Conservation (phyloP, 2,888 invertebrate species). For the Ormyrus nitidulus region DNA sequence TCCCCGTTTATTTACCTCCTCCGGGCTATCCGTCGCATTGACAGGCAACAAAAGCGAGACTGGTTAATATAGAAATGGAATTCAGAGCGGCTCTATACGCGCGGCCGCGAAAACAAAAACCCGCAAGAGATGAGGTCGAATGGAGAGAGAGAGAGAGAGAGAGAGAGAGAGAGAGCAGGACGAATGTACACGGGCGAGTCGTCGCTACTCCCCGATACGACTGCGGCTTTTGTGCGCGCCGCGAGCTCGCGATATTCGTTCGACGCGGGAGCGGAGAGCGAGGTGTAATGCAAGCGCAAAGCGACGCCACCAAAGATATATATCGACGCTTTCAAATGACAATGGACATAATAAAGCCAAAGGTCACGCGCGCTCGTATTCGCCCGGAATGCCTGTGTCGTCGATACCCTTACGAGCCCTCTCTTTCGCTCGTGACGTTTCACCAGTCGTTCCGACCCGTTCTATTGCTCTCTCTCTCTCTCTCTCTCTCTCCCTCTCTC, state of each 20-base stretch:
- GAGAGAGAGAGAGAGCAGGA: neutral
- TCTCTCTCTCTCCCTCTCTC: neutral
- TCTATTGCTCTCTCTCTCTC: too few relatives aligned
- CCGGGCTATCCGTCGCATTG: neutral
- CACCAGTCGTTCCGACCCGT: too few relatives aligned
- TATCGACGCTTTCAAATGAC: constrained; percentile 28
- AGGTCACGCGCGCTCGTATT: neutral
- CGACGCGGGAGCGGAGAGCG: neutral
- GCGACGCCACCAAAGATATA: neutral
- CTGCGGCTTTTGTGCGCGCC: neutral
- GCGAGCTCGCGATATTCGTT: neutral
- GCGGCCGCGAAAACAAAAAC: neutral
- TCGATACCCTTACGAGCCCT: too few relatives aligned
- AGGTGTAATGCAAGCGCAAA: neutral
- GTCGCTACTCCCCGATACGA: too few relatives aligned
- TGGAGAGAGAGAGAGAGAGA: neutral
- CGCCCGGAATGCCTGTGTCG: too few relatives aligned
- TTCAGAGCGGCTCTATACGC: neutral
- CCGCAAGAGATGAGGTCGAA: neutral
- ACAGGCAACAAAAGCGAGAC: neutral
- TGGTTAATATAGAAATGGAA: constrained; percentile 6
- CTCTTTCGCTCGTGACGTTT: too few relatives aligned
- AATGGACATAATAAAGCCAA: constrained; percentile 57
- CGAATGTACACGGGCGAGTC: too few relatives aligned
- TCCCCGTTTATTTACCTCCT: neutral